Conservation (phyloP, 2,888 invertebrate species). For the Agonopterix alstromeriana region DNA sequence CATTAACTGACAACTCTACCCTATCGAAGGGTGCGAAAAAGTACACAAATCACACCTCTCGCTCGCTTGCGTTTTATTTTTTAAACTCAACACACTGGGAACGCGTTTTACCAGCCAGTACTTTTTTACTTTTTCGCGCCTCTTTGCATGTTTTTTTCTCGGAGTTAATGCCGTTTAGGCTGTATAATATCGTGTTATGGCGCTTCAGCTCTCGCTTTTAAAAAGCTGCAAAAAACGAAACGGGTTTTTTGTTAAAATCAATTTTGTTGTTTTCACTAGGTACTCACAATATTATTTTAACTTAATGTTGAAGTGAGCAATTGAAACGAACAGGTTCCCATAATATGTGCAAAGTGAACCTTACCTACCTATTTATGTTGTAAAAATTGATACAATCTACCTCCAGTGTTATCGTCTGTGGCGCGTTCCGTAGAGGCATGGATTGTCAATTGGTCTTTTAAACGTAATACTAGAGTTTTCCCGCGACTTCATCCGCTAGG, state of each 20-base stretch:
- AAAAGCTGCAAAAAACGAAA: conserved; percentile 2
- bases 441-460: too few relatives aligned
- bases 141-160: conserved; percentile 33
- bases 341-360: too few relatives aligned
- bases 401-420: too few relatives aligned
- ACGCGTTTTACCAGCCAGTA: conserved; percentile 46
- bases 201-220: conserved; percentile 11
- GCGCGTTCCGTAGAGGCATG: too few relatives aligned
- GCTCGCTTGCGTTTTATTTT: conserved; percentile 37
- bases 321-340: too few relatives aligned
- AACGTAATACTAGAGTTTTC: too few relatives aligned
- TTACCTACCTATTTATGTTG: too few relatives aligned
- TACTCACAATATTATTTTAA: too few relatives aligned
- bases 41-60: conserved; percentile 70
- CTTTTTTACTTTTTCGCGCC: conserved; percentile 26
- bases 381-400: too few relatives aligned
- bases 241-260: conserved; percentile 1
- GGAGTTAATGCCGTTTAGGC: conserved; percentile 46
- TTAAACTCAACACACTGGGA: conserved; percentile 36
- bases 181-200: conserved; percentile 24
- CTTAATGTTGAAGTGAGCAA: too few relatives aligned
- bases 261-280: neutral
- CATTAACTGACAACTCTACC: conserved; percentile 46
- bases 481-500: too few relatives aligned
- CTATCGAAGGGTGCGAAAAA: conserved; percentile 62